Evolutionary conservation across 2,797 vertebrate genomes (phyloP), one percentile per base, ranked within the genome.

Genomic region (Falco naumanni): DNA sequence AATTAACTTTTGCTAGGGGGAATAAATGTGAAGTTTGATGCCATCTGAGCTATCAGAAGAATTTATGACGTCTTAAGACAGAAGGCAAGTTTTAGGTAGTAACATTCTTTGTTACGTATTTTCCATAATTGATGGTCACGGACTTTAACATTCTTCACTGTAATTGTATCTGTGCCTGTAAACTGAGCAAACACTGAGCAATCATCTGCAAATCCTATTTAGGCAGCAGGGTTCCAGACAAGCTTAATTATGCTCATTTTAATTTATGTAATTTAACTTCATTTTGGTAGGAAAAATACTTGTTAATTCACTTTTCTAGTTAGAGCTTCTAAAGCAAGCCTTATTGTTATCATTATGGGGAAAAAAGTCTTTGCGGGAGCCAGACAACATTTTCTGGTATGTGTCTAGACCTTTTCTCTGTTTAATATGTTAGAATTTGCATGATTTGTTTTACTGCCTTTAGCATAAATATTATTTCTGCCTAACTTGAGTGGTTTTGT

Each of bases 71-170:
- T 90, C 92, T 94, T 97, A 96, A 95, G 50, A 89, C n/a, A 95
- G 91, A 97, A 97, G 97, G 98, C 97, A 98, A 98, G 98, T 98
- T 93, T 76, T 74, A 90, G 88, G 69, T 80, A 82, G 91, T 86
- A 87, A 34, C 64, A 72, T 91, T 90, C 54, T 92, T 96, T 96
- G 47, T 84, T 90, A 34, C 79, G 5, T 82, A 47, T 84, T 85
- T 74, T 70, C 0, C 8, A 63, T 96, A 88, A 74, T 26, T 80
- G 84, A 76, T 17, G 43, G 57, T 87, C 81, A 75, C 1, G 6
- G 72, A 89, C 56, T 87, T 75, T 88, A 96, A 91, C 64, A 33
- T 92, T 93, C 60, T 78, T 69, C 70, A 9, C 2, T 89, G 86
- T 96, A 96, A 95, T 89, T 89, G 50, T 96, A 95, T 95, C 89